Percentiles rank a stretch among this genome's conserved stretches.
These are phyloP conservation scores for Actenoides hombroni DNA, from an alignment of 2,113 vertebrate genomes.

Conservation along the genomic window DNA sequence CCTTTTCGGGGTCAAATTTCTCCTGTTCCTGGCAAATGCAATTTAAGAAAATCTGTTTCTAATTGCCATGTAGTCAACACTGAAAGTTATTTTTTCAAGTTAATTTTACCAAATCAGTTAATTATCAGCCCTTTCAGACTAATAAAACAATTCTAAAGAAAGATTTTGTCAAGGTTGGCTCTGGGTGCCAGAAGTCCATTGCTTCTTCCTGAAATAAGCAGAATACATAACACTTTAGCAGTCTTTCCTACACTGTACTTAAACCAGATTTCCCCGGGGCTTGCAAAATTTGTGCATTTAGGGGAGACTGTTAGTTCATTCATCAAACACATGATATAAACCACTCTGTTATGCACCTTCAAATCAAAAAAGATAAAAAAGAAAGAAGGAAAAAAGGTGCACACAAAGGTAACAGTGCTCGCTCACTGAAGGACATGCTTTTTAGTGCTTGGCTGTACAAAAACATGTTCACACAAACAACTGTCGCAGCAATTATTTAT, in stretches of 20 bases:
- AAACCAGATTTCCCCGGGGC: slow-evolving; percentile 9
- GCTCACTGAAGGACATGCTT: slow-evolving; percentile 35
- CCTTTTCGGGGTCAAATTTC: background rate
- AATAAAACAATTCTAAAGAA: background rate
- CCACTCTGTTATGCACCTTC: slow-evolving; percentile 13
- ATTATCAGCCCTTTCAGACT: background rate
- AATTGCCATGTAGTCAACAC: background rate
- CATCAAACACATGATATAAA: slow-evolving; percentile 30
- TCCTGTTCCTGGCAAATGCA: background rate
- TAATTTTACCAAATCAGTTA: slow-evolving; percentile 2
- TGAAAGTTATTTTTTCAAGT: background rate
- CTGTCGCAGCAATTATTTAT: slow-evolving; percentile 74
- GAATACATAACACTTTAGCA: background rate
- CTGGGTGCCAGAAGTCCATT: background rate
- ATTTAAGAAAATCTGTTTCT: background rate
- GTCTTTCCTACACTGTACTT: slow-evolving; percentile 38
- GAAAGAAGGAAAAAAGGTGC: background rate
- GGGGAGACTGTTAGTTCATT: slow-evolving; percentile 25
- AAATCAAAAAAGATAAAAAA: slow-evolving; percentile 14
- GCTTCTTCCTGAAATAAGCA: slow-evolving; percentile 19
- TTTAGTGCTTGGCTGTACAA: slow-evolving; percentile 57
- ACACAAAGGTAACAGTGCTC: slow-evolving; percentile 41
- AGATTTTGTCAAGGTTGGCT: background rate
- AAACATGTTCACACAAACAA: slow-evolving; percentile 67
- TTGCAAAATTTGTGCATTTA: slow-evolving; percentile 15